Evolutionary conservation across 1,140 invertebrate genomes (phyloP).

Genomic region (Camponotus floridanus): DNA sequence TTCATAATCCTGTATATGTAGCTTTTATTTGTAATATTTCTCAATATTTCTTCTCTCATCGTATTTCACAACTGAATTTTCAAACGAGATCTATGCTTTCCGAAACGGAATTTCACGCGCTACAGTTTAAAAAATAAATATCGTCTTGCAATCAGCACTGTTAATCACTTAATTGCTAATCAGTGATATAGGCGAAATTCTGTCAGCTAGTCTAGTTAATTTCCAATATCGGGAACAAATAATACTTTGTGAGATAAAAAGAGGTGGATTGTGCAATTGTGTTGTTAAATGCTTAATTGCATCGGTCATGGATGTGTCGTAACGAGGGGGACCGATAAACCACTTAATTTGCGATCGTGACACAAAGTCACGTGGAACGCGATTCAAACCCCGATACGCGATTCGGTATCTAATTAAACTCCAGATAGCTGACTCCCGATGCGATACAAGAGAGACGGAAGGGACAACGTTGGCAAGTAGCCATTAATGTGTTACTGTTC

Average conservation of each 20-base stretch:
- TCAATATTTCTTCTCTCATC: background rate
- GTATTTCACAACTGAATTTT: background rate
- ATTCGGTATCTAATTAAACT: conserved; percentile 70
- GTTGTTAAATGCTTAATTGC: conserved; percentile 42
- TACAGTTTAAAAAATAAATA: conserved; percentile 25
- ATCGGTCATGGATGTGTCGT: conserved; percentile 9
- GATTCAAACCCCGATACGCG: background rate
- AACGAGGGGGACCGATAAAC: conserved; percentile 20
- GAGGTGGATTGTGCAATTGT: conserved; percentile 43
- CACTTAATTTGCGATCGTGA: conserved; percentile 53
- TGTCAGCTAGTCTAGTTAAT: background rate
- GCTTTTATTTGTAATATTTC: background rate
- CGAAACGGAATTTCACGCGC: background rate
- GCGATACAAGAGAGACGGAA: conserved; percentile 34
- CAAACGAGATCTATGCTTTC: background rate
- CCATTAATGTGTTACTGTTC: conserved; percentile 53
- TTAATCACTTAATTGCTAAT: conserved; percentile 35
- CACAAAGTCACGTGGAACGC: conserved; percentile 4
- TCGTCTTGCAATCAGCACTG: conserved; percentile 25
- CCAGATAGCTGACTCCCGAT: conserved; percentile 20
- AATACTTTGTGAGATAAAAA: conserved; percentile 47
- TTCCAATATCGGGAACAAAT: conserved; percentile 19
- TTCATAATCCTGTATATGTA: background rate
- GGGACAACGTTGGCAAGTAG: background rate
- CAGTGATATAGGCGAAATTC: background rate